Evolutionary conservation across 2,888 invertebrate genomes (phyloP).

Genomic region (Apotomis betuletana): DNA sequence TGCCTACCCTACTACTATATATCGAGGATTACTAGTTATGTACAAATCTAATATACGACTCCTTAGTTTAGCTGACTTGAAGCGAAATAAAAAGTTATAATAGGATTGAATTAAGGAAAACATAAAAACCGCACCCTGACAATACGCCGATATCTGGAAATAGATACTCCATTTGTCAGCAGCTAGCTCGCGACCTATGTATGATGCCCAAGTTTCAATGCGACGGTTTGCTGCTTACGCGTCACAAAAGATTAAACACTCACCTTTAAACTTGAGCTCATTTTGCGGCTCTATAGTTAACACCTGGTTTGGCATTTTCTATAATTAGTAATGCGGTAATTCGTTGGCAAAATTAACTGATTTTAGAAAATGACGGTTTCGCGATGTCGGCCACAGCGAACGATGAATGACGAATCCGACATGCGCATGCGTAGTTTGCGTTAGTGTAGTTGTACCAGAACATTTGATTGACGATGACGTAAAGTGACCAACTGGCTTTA

Average conservation of each 20-base stretch:
- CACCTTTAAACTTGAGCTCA: constrained; percentile 96
- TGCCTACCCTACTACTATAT: constrained; percentile 20
- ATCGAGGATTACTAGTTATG: constrained; percentile 15
- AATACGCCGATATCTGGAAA: constrained; percentile 82
- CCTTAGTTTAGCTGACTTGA: constrained; percentile 22
- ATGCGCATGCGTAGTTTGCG: constrained; percentile 54
- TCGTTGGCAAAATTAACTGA: constrained; percentile 70
- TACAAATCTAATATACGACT: constrained; percentile 1
- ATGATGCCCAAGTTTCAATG: constrained; percentile 68
- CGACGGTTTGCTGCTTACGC: constrained; percentile 56
- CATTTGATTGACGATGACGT: background rate
- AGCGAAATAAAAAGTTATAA: constrained; percentile 16
- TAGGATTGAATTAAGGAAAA: constrained; percentile 49
- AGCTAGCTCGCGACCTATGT: constrained; percentile 74
- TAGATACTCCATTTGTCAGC: constrained; percentile 83
- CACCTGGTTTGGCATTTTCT: constrained; percentile 88
- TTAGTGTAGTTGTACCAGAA: constrained; percentile 6
- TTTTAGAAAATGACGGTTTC: constrained; percentile 64
- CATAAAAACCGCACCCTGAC: constrained; percentile 77
- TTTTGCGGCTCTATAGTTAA: constrained; percentile 93
- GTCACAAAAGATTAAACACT: constrained; percentile 68
- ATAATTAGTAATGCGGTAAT: constrained; percentile 80
- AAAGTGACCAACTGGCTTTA: constrained; percentile 13
- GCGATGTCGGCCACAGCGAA: constrained; percentile 74
- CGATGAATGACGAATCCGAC: constrained; percentile 68